Evolutionary conservation across 2,888 invertebrate genomes (phyloP).

Genomic region (Zaprionus bogoriensis): DNA sequence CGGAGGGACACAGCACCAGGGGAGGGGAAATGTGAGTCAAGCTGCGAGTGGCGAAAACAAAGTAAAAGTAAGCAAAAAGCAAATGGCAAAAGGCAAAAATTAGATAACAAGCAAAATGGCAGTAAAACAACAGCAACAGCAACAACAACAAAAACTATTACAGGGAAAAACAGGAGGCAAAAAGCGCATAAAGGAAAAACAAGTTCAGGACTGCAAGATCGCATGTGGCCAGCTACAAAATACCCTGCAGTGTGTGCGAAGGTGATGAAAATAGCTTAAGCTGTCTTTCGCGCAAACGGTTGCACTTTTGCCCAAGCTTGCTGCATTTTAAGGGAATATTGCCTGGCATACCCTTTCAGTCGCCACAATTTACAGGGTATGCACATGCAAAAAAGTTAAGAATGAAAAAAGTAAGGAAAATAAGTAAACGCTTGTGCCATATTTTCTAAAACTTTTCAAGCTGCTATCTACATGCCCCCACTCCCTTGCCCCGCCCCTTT

Average conservation of each 20-base stretch:
- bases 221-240: not conserved
- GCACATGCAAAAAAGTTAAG: not conserved
- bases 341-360: not conserved
- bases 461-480: not conserved
- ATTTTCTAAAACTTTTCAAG: constrained; percentile 42
- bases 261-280: not conserved
- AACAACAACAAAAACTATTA: constrained; percentile 3
- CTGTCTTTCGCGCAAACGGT: too few species aligned
- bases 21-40: constrained; percentile 19
- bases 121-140: constrained; percentile 9
- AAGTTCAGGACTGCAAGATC: not conserved
- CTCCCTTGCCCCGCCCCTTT: constrained; percentile 20
- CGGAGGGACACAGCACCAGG: too few species aligned
- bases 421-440: constrained; percentile 37
- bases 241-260: not conserved
- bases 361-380: constrained; percentile 8
- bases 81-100: constrained; percentile 24
- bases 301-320: too few species aligned
- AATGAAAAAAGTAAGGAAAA: constrained; percentile 6
- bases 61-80: constrained; percentile 25
- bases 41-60: constrained; percentile 21
- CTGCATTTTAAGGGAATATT: too few species aligned
- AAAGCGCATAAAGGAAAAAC: not conserved
- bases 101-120: constrained; percentile 42
- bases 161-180: not conserved